phyloP scores from a whole-genome alignment of 35 echinoderm and acorn worm species.

The Apostichopus parvimensis region DNA sequence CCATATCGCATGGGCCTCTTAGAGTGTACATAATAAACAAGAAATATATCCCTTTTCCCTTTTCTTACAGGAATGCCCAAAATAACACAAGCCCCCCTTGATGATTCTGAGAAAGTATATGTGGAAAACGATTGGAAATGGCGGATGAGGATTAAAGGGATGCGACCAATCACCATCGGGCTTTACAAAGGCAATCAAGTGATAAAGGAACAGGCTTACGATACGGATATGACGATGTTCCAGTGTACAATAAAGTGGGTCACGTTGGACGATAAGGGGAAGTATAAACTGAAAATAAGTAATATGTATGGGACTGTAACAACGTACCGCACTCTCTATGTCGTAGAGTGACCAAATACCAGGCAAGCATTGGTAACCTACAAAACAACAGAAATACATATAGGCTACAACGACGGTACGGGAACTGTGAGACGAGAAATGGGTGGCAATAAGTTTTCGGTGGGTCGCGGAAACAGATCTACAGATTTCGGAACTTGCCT shows the following conservation, averaged over 20 bases:
- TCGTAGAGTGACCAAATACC: too few relatives aligned
- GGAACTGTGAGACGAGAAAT: too few relatives aligned
- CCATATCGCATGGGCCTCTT: too few relatives aligned
- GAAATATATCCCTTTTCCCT: too few relatives aligned
- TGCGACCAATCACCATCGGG: background rate
- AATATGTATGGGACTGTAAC: background rate
- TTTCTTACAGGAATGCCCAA: background rate
- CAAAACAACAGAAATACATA: background rate
- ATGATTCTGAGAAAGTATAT: background rate
- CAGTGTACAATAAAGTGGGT: background rate
- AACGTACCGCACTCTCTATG: background rate
- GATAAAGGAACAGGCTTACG: background rate
- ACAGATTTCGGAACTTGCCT: too few relatives aligned
- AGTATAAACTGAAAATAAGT: background rate
- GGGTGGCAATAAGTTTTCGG: too few relatives aligned
- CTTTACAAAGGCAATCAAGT: background rate
- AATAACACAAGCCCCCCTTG: background rate
- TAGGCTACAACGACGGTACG: background rate
- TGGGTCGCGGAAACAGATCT: too few relatives aligned
- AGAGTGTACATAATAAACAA: too few relatives aligned
- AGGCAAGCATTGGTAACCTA: too few relatives aligned
- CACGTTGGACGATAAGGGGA: background rate
- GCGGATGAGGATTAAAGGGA: background rate
- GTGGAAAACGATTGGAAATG: conserved; percentile 2
- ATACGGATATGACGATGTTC: background rate